Percentiles rank a stretch among this genome's conserved stretches.
Evolutionary conservation across 2,888 invertebrate species (phyloP).

Genomic region (Branchipolynoe longqiensis): DNA sequence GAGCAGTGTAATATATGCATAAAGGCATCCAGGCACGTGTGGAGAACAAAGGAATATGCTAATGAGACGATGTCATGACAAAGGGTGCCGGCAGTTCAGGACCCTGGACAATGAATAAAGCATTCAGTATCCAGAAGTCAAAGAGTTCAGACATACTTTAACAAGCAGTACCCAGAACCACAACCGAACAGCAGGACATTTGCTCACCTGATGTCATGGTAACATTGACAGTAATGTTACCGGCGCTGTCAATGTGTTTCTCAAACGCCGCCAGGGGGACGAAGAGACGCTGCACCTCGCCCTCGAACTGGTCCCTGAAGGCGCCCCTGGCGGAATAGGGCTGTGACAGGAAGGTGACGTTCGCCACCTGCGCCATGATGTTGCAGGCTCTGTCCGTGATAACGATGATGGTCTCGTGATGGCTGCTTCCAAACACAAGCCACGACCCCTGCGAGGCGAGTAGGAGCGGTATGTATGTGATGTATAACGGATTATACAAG

Average conservation of each 20-base stretch:
- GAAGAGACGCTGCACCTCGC: background rate
- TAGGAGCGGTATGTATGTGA: too few species aligned
- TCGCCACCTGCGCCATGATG: background rate
- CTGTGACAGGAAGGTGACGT: background rate
- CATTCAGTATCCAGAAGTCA: too few species aligned
- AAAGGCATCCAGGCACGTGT: too few species aligned
- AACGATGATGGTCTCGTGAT: background rate
- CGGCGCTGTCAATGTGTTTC: background rate
- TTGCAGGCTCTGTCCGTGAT: background rate
- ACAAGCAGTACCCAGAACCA: too few species aligned
- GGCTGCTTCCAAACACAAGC: background rate
- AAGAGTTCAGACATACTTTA: too few species aligned
- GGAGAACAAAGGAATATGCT: too few species aligned
- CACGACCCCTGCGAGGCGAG: too few species aligned
- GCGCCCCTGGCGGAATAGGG: background rate
- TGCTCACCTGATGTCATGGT: background rate
- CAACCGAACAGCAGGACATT: background rate
- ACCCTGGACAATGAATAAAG: too few species aligned
- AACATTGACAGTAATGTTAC: background rate
- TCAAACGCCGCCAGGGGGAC: background rate
- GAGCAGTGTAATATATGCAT: too few species aligned
- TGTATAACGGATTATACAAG: too few species aligned
- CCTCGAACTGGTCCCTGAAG: background rate
- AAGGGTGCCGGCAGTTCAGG: too few species aligned
- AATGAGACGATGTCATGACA: too few species aligned